Evolutionary conservation across 2,888 invertebrate genomes (phyloP), one percentile per base, ranked within the genome.

Genomic region (Tetanocera ferruginea): DNA sequence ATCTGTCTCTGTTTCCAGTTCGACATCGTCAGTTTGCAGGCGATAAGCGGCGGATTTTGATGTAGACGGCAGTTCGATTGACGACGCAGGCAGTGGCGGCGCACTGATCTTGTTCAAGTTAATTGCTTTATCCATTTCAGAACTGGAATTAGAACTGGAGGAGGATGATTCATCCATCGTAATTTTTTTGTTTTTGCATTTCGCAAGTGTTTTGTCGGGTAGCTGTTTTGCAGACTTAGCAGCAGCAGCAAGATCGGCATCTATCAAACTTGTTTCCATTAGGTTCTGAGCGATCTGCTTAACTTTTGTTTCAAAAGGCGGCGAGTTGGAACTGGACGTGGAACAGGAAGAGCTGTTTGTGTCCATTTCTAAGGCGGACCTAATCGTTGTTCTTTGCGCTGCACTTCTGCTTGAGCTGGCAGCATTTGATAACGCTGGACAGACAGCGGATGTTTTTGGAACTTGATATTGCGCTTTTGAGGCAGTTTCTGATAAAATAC

Each of bases 241-340:
- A 43, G 43, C 19, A 14, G 69, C 43, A 55, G 76, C 75, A 62
- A 57, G 76, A 60, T 70, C 77, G 25, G 55, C 82, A 17, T 86
- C 87, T 1, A 86, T 86, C 74, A 87, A 83, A 69, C 86, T 87
- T 19, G 87, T 87, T 77, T 88, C 88, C 80, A 85, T 87, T 66
- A 88, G 86, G 84, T 87, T 86, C 78, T 87, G 84, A 37, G 88
- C 86, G 79, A 87, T 87, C 76, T 87, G 87, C 82, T 84, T 86
- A 9, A 87, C 88, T 84, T 87, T 88, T 64, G 85, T 84, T 83
- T 88, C 88, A 52, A 87, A 88, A 4, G 60, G 72, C 57, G 34
- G 23, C 11, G 72, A 72, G 17, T 25, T 37, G 14, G 72, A 37
- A 55, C 73, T 72, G 1, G 72, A 34, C n/a, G 69, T 55, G 1